Conservation (phyloP, 2,888 invertebrate species). For the Cerastis rubricosa region DNA sequence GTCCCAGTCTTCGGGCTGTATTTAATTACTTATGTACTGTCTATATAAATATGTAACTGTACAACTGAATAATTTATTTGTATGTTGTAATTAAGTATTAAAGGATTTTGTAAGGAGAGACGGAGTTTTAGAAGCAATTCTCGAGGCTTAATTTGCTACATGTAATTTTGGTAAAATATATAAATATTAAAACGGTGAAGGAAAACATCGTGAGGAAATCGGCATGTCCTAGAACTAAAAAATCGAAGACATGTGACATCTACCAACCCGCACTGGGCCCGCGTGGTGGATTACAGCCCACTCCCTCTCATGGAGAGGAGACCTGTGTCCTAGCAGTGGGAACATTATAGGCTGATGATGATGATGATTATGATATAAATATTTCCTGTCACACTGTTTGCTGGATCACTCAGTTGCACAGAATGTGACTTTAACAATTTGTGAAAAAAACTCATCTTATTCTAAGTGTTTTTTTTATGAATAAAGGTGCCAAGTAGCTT, state of each 20-base stretch:
- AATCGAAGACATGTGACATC: no score
- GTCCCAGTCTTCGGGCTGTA: conserved; percentile 79
- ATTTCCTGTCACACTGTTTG: not conserved
- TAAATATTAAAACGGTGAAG: no score
- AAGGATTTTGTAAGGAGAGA: conserved; percentile 24
- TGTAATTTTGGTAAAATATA: not conserved
- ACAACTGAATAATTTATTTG: conserved; percentile 54
- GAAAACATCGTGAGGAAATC: no score
- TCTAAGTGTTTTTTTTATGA: not conserved
- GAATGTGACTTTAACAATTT: not conserved
- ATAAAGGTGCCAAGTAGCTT: not conserved
- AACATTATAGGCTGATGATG: no score
- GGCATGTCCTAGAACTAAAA: no score
- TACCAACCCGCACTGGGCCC: no score
- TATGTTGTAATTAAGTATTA: conserved; percentile 49
- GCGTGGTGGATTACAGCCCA: no score
- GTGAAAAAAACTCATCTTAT: not conserved
- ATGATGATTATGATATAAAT: no score
- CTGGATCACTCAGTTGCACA: not conserved
- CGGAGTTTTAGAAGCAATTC: conserved; percentile 10
- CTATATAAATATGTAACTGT: conserved; percentile 65
- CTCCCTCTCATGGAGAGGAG: no score
- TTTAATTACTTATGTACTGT: conserved; percentile 83
- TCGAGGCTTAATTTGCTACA: conserved; percentile 4
- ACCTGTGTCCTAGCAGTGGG: no score